These are phyloP conservation scores for Pseudomyrmex concolor DNA, from an alignment of 1,140 invertebrate genomes.

Conservation along the genomic window DNA sequence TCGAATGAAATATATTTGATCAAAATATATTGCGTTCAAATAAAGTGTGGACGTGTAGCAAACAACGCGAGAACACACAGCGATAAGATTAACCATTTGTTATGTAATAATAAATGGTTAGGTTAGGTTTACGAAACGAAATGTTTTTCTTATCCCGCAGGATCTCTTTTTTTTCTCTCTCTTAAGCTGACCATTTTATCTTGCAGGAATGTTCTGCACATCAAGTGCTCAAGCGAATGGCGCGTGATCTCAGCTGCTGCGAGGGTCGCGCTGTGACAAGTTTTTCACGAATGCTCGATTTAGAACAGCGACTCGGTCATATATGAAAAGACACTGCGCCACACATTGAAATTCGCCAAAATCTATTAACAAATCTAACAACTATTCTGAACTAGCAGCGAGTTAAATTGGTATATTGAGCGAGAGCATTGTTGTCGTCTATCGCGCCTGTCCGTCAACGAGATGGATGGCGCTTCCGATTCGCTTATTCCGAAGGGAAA, in stretches of 20 bases:
- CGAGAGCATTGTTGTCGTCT: conserved; percentile 8
- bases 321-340: background rate
- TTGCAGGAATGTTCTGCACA: background rate
- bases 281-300: conserved; percentile 1
- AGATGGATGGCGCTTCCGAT: conserved; percentile 52
- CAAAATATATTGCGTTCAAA: background rate
- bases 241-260: background rate
- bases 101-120: background rate
- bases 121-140: background rate
- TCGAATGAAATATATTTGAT: background rate
- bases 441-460: conserved; percentile 41
- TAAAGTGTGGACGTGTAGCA: background rate
- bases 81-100: too few relatives aligned
- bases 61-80: background rate
- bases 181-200: conserved; percentile 19
- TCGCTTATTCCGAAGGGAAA: conserved; percentile 57
- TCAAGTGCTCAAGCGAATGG: background rate
- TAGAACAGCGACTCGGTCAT: background rate
- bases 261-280: background rate
- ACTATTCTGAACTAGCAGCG: conserved; percentile 13
- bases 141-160: background rate
- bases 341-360: background rate
- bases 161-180: background rate
- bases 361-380: background rate
- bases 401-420: conserved; percentile 30